Percentiles rank a stretch among this genome's conserved stretches.
phyloP scores from a whole-genome alignment of 2,797 vertebrate species.

The Gymnoscopelus microlampas region DNA sequence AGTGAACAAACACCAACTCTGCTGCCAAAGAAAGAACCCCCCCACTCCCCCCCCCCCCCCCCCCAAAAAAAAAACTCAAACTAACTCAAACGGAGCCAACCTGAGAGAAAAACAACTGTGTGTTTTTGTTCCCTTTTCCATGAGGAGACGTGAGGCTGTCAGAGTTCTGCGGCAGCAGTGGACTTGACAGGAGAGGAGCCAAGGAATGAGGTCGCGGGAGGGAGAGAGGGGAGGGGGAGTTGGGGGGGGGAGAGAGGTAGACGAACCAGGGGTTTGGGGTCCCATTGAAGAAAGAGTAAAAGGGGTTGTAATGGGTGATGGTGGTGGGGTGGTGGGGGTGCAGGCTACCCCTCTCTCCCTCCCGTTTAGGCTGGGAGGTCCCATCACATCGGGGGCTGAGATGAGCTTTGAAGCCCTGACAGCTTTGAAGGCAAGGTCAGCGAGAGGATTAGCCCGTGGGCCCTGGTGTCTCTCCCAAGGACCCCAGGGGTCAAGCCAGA shows the following conservation, averaged over 20 bases:
- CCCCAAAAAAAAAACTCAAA: conserved; percentile 3
- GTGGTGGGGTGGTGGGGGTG: conserved; percentile 30
- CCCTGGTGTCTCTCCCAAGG: conserved; percentile 49
- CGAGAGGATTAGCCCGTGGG: conserved; percentile 66
- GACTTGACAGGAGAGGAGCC: conserved; percentile 27
- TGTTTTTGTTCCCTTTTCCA: background rate
- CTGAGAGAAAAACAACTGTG: background rate
- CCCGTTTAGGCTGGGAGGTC: conserved; percentile 62
- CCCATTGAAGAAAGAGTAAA: conserved; percentile 31
- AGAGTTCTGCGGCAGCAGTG: conserved; percentile 13
- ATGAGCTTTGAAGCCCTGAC: conserved; percentile 69
- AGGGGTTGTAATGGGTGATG: conserved; percentile 4
- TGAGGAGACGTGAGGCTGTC: conserved; percentile 3
- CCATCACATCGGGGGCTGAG: conserved; percentile 59
- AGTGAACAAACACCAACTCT: conserved; percentile 9
- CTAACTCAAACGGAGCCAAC: background rate
- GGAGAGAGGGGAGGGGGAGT: conserved; percentile 25
- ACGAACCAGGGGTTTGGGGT: conserved; percentile 26
- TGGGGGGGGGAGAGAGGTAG: conserved; percentile 42
- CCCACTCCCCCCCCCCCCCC: background rate
- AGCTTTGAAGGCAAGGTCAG: conserved; percentile 63
- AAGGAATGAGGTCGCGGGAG: conserved; percentile 6
- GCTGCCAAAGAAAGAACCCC: background rate
- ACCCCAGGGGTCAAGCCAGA: conserved; percentile 55
- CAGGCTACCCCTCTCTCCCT: conserved; percentile 24